These are phyloP conservation scores for Lasioglossum lativentre DNA, from an alignment of 2,888 invertebrate genomes.

Conservation along the genomic window DNA sequence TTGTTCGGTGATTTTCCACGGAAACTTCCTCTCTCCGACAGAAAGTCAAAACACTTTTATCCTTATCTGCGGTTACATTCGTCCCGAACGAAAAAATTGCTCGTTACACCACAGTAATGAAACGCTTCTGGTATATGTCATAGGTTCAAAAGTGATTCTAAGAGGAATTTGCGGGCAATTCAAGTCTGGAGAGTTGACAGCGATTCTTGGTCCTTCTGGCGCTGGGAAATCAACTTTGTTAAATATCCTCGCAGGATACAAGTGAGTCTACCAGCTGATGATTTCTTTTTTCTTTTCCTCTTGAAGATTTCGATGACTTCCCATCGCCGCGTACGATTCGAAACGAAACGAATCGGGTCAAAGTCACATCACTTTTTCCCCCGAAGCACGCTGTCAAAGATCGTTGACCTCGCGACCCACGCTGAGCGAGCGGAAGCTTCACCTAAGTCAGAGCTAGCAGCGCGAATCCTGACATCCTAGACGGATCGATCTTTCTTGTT, in stretches of 20 bases:
- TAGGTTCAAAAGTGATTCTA: conserved; percentile 92
- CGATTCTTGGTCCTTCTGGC: conserved; percentile 97
- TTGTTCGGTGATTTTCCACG: not conserved
- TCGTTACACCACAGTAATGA: not conserved
- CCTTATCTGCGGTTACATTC: not conserved
- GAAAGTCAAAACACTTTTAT: not conserved
- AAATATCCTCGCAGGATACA: conserved; percentile 96
- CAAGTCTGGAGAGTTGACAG: conserved; percentile 93
- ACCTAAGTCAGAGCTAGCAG: conserved; percentile 5
- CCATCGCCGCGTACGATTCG: not conserved
- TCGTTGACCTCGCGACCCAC: conserved; percentile 35
- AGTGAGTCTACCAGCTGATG: conserved; percentile 87
- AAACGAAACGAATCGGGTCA: not conserved
- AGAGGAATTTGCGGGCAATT: conserved; percentile 93
- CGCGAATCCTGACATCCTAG: conserved; percentile 14
- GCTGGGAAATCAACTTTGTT: conserved; percentile 96
- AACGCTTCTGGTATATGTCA: conserved; percentile 19
- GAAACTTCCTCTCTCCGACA: not conserved
- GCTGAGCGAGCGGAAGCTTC: not conserved
- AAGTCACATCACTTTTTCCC: not conserved
- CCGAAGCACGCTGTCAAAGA: conserved; percentile 22
- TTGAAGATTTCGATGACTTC: not conserved
- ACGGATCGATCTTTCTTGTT: not conserved
- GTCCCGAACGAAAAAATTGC: not conserved
- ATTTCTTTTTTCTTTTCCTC: not conserved